Evolutionary conservation across 1,140 invertebrate species (phyloP), one percentile per base, ranked within the genome.

Genomic region (Rhagoletis pomonella): DNA sequence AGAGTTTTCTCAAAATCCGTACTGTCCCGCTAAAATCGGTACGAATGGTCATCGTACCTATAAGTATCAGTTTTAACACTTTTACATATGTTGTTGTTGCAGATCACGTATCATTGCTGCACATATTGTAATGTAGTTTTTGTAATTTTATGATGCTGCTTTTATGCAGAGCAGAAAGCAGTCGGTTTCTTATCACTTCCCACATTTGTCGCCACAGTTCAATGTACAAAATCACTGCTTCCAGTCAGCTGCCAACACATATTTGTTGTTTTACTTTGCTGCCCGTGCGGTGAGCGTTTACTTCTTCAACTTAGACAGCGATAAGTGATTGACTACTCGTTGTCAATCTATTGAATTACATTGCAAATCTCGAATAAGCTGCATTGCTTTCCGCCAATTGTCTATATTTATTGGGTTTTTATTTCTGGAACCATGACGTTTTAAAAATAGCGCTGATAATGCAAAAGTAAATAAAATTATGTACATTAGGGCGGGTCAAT

Each of bases 331-430:
- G n/a, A 29, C 62, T 64, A 64, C 5, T 6, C 4, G 62, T 9
- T 9, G 62, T 39, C 64, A 42, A 67, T 39, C 19, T 39, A 65
- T 65, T 65, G 19, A 4, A 67, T 67, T 29, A 42, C 4, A 73
- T 47, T 47, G 67, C 67, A 47, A 73, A 73, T 73, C 14, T 9
- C 12, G 65, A 42, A 29, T 7, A 42, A 42, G 39, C 42, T n/a
- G 67, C 67, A n/a, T 73, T 42, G 6, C 10, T 42, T 42, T 12
- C 0, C 1, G 42, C 3, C 39, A 73, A n/a, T 73, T 73, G 14
- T 17, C 67, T 73, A 44, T 73, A 73, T 73, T 73, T 73, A 73
- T 6, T 73, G 10, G 5, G 42, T 47, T 17, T 73, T 73, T 73
- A 73, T 73, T 73, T 73, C 67, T 73, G 67, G 3, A 73, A 47